Evolutionary conservation across 2,797 vertebrate genomes (phyloP).

Genomic region (Synanceia verrucosa): DNA sequence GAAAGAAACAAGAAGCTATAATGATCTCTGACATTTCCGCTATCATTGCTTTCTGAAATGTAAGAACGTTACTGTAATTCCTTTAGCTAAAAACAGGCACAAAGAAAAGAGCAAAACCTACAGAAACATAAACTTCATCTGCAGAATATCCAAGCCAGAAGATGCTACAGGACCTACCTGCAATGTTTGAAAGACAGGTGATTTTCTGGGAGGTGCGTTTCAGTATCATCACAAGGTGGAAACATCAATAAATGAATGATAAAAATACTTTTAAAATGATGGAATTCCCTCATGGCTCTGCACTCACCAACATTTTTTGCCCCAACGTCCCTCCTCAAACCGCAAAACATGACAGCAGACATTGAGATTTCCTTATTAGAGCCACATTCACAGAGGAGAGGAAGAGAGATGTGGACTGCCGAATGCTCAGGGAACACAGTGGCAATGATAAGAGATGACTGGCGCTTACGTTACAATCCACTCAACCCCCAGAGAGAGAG

Average conservation of each 20-base stretch:
- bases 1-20: neutral
- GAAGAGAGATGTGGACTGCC: slow-evolving; percentile 59
- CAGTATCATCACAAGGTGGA: neutral
- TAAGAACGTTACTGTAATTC: neutral
- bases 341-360: slow-evolving; percentile 92
- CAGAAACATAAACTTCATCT: neutral
- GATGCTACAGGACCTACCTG: neutral
- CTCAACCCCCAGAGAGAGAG: slow-evolving; percentile 53
- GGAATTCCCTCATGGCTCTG: neutral
- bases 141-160: neutral
- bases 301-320: slow-evolving; percentile 89
- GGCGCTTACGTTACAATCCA: slow-evolving; percentile 68
- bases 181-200: neutral
- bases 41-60: neutral
- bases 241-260: neutral
- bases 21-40: neutral
- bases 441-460: slow-evolving; percentile 72
- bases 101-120: slow-evolving; percentile 16
- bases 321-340: slow-evolving; percentile 90
- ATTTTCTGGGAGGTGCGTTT: slow-evolving; percentile 24
- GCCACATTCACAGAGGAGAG: slow-evolving; percentile 51
- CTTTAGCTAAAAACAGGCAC: neutral
- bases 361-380: slow-evolving; percentile 46
- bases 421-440: slow-evolving; percentile 61
- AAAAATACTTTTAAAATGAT: neutral